A percentile compares a stretch with the other conserved stretches of the same genome.
Conservation (phyloP, 2,797 vertebrate genomes). For the Acridotheres tristis region DNA sequence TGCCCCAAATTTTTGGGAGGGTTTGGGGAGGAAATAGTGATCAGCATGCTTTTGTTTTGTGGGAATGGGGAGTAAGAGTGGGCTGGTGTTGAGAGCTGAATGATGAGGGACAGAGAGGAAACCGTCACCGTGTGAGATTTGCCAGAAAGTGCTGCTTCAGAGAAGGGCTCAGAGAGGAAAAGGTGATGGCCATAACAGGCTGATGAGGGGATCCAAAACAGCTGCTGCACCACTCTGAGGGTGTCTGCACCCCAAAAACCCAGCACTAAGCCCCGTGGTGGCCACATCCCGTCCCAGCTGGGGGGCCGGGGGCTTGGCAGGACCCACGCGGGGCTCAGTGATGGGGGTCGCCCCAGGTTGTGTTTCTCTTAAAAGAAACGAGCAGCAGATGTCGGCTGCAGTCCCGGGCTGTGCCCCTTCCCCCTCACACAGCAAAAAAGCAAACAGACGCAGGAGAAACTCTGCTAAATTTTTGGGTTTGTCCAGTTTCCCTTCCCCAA, state of each 20-base stretch:
- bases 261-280: accelerated
- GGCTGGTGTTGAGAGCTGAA: not conserved
- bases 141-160: not conserved
- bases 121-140: not conserved
- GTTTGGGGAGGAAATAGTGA: not conserved
- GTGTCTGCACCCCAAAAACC: not conserved
- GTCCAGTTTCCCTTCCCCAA: slow-evolving; percentile 31
- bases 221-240: accelerated
- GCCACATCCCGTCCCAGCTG: accelerated
- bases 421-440: not conserved
- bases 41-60: not conserved
- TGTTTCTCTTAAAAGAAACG: slow-evolving; percentile 13
- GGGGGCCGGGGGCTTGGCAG: not conserved
- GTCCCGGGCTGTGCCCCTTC: not conserved
- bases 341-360: not conserved
- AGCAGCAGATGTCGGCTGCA: slow-evolving; percentile 44
- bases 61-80: not conserved
- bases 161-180: not conserved
- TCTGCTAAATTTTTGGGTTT: not conserved
- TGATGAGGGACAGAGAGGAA: not conserved
- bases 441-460: slow-evolving; percentile 6
- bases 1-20: accelerated
- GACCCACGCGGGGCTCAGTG: not conserved
- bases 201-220: not conserved
- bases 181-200: not conserved